These are phyloP conservation scores for Lordiphosa andalusiaca DNA, from an alignment of 2,888 invertebrate species.

Conservation along the genomic window DNA sequence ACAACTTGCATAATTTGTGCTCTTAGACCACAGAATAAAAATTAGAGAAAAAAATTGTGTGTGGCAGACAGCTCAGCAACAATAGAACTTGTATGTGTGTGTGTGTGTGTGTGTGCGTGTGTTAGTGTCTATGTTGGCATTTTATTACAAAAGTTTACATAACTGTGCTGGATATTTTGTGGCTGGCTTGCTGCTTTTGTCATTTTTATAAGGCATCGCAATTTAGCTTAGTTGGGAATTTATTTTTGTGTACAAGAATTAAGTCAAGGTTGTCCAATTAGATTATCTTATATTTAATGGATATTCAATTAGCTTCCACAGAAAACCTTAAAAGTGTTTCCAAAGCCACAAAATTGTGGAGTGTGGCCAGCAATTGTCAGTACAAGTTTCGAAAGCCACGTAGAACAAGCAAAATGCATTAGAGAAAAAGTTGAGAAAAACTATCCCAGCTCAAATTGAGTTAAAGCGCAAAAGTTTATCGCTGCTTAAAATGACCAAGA, in stretches of 20 bases:
- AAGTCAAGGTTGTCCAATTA: slow-evolving; percentile 12
- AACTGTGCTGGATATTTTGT: slow-evolving; percentile 42
- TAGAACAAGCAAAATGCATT: slow-evolving; percentile 64
- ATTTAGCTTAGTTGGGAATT: background rate
- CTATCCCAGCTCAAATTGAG: slow-evolving; percentile 64
- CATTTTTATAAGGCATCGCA: slow-evolving; percentile 58
- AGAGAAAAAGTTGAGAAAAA: slow-evolving; percentile 27
- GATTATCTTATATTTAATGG: slow-evolving; percentile 4
- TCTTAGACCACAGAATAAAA: slow-evolving; percentile 50
- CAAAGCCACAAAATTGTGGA: slow-evolving; percentile 22
- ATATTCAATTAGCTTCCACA: slow-evolving; percentile 2
- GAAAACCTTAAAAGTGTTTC: background rate
- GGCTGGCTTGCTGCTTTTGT: slow-evolving; percentile 48
- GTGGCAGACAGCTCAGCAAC: slow-evolving; percentile 46
- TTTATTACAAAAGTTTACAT: slow-evolving; percentile 71
- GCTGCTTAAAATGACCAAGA: slow-evolving; percentile 49
- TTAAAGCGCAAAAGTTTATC: slow-evolving; percentile 61
- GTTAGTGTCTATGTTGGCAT: slow-evolving; percentile 46
- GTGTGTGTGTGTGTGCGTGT: slow-evolving; percentile 21
- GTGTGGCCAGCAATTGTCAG: slow-evolving; percentile 22
- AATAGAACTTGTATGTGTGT: slow-evolving; percentile 17
- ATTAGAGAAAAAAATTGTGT: slow-evolving; percentile 28
- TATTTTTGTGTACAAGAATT: slow-evolving; percentile 10
- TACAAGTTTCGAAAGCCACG: slow-evolving; percentile 26
- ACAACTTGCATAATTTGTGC: slow-evolving; percentile 62